phyloP scores from a whole-genome alignment of 2,888 invertebrate genomes.

The Spicauda simplicius region DNA sequence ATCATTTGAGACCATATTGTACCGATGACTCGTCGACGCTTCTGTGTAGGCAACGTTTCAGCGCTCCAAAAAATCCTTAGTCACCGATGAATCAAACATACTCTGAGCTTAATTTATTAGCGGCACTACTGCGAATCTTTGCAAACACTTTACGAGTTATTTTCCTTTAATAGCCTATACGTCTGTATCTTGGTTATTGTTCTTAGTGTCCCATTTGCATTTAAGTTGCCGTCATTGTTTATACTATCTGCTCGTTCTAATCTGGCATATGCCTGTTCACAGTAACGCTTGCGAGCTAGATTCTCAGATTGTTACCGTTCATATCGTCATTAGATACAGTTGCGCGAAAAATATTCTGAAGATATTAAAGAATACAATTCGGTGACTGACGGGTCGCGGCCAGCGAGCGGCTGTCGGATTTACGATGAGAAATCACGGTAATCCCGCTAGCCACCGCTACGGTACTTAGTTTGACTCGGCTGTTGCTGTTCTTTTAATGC shows the following conservation, averaged over 20 bases:
- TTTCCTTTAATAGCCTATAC: constrained; percentile 1
- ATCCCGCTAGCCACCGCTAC: constrained; percentile 79
- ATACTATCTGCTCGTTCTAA: constrained; percentile 70
- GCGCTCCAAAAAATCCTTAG: constrained; percentile 66
- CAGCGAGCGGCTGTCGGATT: constrained; percentile 41
- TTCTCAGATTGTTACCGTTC: constrained; percentile 79
- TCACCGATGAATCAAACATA: constrained; percentile 72
- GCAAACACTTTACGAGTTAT: constrained; percentile 35
- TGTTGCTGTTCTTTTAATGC: constrained; percentile 73
- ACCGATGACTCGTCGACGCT: constrained; percentile 55
- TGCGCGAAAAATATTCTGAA: constrained; percentile 73
- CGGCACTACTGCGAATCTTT: constrained; percentile 62
- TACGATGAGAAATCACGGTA: constrained; percentile 72
- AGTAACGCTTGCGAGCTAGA: constrained; percentile 60
- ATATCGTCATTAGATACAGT: constrained; percentile 77
- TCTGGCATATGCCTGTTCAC: constrained; percentile 70
- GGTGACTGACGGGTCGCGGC: constrained; percentile 59
- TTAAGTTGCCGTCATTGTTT: constrained; percentile 75
- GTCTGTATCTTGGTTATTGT: constrained; percentile 58
- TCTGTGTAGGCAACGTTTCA: constrained; percentile 42
- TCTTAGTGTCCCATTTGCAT: constrained; percentile 66
- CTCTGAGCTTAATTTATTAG: constrained; percentile 54
- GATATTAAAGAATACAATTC: constrained; percentile 77
- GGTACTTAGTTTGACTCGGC: constrained; percentile 75
- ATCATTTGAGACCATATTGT: constrained; percentile 34